These are phyloP conservation scores for Eupithecia insigniata DNA, from an alignment of 2,888 invertebrate genomes.

Conservation along the genomic window DNA sequence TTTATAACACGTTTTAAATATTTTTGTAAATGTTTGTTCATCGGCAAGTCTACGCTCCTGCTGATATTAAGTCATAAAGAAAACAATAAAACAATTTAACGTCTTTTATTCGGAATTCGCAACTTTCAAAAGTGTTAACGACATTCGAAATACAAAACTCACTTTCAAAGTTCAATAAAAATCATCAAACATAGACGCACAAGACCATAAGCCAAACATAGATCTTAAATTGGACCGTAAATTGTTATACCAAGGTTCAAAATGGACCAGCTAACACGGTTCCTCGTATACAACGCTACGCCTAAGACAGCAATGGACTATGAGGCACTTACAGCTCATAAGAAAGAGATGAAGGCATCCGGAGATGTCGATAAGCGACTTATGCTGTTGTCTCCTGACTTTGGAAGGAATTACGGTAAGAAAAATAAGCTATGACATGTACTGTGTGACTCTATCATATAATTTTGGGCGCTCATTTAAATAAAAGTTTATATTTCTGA, in stretches of 20 bases:
- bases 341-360: conserved; percentile 53
- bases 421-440: background rate
- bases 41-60: background rate
- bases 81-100: background rate
- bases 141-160: background rate
- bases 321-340: conserved; percentile 63
- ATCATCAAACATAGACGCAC: background rate
- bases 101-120: background rate
- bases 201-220: too few relatives aligned
- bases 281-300: conserved; percentile 72
- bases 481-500: too few relatives aligned
- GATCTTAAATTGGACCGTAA: background rate
- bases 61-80: background rate
- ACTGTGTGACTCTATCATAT: too few relatives aligned
- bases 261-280: conserved; percentile 75
- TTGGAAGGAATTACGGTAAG: conserved; percentile 70
- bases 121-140: background rate
- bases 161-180: background rate
- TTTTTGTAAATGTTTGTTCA: background rate
- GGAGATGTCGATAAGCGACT: conserved; percentile 65
- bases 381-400: conserved; percentile 70
- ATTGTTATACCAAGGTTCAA: conserved; percentile 14
- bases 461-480: too few relatives aligned
- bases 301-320: conserved; percentile 72
- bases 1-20: background rate